Conservation (phyloP, 2,797 vertebrate genomes). For the Lepus townsendii region DNA sequence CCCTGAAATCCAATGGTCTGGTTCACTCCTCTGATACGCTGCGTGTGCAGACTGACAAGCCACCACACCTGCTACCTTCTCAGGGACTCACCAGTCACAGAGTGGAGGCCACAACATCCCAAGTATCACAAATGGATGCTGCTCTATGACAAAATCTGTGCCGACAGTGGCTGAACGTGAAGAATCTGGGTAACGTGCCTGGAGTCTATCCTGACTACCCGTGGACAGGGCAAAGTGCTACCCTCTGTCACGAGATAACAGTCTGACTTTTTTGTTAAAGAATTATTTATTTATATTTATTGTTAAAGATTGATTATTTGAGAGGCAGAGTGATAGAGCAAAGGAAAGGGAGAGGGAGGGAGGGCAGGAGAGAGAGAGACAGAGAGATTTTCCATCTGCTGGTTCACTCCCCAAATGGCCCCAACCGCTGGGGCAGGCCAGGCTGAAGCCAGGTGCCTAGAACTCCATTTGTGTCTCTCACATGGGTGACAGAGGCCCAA, state of each 20-base stretch:
- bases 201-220: not conserved
- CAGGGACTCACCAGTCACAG: not conserved
- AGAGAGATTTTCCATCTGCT: no score
- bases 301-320: no score
- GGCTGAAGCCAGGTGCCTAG: no score
- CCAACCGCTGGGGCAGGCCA: no score
- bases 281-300: no score
- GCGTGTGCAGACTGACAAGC: no score
- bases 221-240: not conserved
- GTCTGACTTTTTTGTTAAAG: not conserved
- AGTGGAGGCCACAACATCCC: not conserved
- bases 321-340: no score
- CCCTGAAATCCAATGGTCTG: not conserved
- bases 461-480: no score
- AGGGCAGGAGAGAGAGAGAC: no score
- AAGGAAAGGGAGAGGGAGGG: no score
- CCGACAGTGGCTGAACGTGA: not conserved
- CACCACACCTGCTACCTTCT: not conserved
- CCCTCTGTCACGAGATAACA: slow-evolving; percentile 33
- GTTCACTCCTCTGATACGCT: not conserved
- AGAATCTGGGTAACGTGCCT: not conserved
- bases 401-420: no score
- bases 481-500: no score
- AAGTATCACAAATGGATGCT: not conserved
- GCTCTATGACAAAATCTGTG: not conserved